Evolutionary conservation across 1,140 invertebrate genomes (phyloP), one percentile per base, ranked within the genome.

Genomic region (Megathymus violae): DNA sequence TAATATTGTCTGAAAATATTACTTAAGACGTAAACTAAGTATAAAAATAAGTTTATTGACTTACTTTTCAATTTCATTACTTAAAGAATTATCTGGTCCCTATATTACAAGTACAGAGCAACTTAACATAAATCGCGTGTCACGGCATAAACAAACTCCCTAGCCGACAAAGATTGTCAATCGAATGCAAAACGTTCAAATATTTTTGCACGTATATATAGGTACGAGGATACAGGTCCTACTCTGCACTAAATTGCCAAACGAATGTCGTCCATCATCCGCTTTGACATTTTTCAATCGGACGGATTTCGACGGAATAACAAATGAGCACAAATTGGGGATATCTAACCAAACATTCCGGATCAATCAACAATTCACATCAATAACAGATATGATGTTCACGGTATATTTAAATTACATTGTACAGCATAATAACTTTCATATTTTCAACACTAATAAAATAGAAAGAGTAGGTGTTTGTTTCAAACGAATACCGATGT

Each of bases 191-290:
- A 71, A 65, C 63, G 51, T 61, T 54, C 14, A 74, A 75, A 79
- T 31, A 31, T 72, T 71, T 62, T 67, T 66, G 64, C 74, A 76
- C 71, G 71, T 76, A 74, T 64, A n/a, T n/a, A n/a, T n/a, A n/a
- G n/a, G n/a, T n/a, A n/a, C n/a, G n/a, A n/a, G 64, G 19, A 22
- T 22, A 22, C 19, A 5, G 38, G 51, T 40, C 11, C 51, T 38
- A 66, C 64, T 69, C 69, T 64, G 60, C 63, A 71, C 46, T 67
- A 69, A 75, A 74, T 76, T 71, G 71, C 56, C 60, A 63, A 76
- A 73, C 71, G 68, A 74, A 77, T 47, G 51, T 74, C 76, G 65
- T 81, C 64, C 62, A 78, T 82, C 76, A 82, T 74, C 22, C 44
- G 50, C 40, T 48, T 48, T 79, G 76, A 76, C 73, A 67, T 74